Base-by-base conservation (phyloP, 2,797 vertebrate genomes). In the Syndactyla subalaris region DNA sequence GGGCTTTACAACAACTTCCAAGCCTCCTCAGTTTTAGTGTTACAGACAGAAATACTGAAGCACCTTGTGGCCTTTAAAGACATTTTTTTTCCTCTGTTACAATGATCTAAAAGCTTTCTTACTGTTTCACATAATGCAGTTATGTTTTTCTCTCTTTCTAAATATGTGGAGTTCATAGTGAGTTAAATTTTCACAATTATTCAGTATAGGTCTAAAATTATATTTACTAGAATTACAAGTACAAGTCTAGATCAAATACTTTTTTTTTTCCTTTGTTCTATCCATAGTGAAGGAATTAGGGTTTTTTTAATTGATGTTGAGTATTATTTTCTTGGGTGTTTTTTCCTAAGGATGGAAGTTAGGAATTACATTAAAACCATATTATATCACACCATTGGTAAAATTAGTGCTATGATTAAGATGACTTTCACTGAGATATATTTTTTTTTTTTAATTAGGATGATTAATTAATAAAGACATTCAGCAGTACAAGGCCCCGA, bases 291-390 rank as follows among this genome's bases (percentile, higher is more conserved):
- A 54, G 8, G 12, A 34, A 65, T 41, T 36, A 9, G 12, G 7
- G 30, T 36, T 66, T 63, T 63, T 62, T 52, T 26, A 19, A n/a
- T 29, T 34, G 22, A 39, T 80, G 15, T 24, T 24, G 14, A 67
- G 32, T 19, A 19, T 34, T 15, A 46, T 66, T 83, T 88, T 48
- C 4, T 27, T 29, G 1, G 0, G 0, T 14, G 32, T 57, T 66
- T 52, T 8, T 34, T 58, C 5, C 23, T 54, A n/a, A 52, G 10
- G 11, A 39, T 4, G 5, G 3, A 85, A 87, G 14, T 6, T 22
- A 51, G 55, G 24, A 62, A 26, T 62, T 67, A 11, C 1, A 20
- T 32, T 89, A 58, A 79, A 91, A 32, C 1, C 9, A 36, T 1
- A 12, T 10, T 61, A 13, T 58, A 49, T 38, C n/a, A 79, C 6